Evolutionary conservation across 2,888 invertebrate genomes (phyloP).

Genomic region (Petrolisthes manimaculis): DNA sequence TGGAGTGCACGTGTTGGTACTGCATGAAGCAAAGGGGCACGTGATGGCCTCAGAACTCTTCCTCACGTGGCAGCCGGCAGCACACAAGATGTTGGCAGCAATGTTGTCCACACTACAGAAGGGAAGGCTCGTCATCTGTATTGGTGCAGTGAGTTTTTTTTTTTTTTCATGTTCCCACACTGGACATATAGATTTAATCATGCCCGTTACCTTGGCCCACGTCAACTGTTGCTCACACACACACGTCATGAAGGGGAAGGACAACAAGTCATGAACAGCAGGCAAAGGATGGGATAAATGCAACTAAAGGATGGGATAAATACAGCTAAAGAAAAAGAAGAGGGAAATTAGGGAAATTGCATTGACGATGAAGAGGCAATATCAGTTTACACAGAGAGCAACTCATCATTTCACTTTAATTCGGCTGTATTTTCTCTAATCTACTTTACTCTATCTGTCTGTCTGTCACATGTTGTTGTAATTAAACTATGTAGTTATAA

Average conservation of each 20-base stretch:
- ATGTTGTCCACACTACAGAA: slow-evolving; percentile 37
- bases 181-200: no score
- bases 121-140: slow-evolving; percentile 46
- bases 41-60: slow-evolving; percentile 38
- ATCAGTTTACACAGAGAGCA: no score
- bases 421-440: no score
- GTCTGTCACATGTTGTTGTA: no score
- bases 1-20: slow-evolving; percentile 48
- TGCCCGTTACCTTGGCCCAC: no score
- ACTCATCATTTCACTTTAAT: no score
- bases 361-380: no score
- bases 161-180: no score
- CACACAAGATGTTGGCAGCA: slow-evolving; percentile 44
- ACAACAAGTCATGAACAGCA: neutral
- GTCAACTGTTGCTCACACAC: no score
- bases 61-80: slow-evolving; percentile 54
- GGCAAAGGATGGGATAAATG: neutral
- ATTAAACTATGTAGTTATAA: no score
- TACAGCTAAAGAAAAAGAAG: neutral
- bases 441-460: no score
- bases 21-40: slow-evolving; percentile 29
- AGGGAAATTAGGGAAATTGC: neutral
- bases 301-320: neutral
- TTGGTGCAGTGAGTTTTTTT: slow-evolving; percentile 61
- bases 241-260: neutral